phyloP scores from a whole-genome alignment of 1,140 invertebrate genomes.

The Euura lappo region DNA sequence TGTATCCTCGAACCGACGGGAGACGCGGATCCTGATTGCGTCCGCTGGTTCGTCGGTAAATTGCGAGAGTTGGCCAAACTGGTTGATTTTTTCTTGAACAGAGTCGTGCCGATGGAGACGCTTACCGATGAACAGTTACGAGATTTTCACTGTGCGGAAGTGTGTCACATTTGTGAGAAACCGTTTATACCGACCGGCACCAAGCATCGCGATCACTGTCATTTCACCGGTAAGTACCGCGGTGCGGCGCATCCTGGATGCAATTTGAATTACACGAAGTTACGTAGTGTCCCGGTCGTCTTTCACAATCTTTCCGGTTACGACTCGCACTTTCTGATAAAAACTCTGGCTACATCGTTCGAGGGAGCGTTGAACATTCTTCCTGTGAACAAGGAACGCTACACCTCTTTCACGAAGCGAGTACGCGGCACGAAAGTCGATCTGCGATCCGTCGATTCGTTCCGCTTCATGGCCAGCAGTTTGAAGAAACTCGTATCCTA shows the following conservation, averaged over 20 bases:
- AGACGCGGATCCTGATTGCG: background rate
- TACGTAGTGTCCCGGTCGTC: slow-evolving; percentile 21
- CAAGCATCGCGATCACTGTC: no score
- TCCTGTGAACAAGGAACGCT: slow-evolving; percentile 29
- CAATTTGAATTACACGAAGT: slow-evolving; percentile 23
- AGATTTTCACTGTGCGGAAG: no score
- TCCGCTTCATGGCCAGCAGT: slow-evolving; percentile 24
- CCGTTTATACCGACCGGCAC: background rate
- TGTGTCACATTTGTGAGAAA: slow-evolving; percentile 23
- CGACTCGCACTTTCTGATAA: slow-evolving; percentile 25
- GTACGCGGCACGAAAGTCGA: slow-evolving; percentile 15
- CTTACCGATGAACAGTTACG: no score
- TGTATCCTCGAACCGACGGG: slow-evolving; percentile 14
- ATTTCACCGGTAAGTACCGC: slow-evolving; percentile 16
- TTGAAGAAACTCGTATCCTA: slow-evolving; percentile 22
- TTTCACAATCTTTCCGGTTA: slow-evolving; percentile 29
- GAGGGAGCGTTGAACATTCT: slow-evolving; percentile 14
- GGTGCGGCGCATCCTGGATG: slow-evolving; percentile 23
- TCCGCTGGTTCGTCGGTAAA: no score
- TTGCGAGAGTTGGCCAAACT: no score
- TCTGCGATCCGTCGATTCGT: slow-evolving; percentile 27
- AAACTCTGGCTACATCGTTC: slow-evolving; percentile 13
- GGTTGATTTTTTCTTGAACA: no score
- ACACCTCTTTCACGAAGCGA: slow-evolving; percentile 27
- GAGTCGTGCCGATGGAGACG: no score